Conservation (phyloP, 2,888 invertebrate species). For the Parnassius orleans region DNA sequence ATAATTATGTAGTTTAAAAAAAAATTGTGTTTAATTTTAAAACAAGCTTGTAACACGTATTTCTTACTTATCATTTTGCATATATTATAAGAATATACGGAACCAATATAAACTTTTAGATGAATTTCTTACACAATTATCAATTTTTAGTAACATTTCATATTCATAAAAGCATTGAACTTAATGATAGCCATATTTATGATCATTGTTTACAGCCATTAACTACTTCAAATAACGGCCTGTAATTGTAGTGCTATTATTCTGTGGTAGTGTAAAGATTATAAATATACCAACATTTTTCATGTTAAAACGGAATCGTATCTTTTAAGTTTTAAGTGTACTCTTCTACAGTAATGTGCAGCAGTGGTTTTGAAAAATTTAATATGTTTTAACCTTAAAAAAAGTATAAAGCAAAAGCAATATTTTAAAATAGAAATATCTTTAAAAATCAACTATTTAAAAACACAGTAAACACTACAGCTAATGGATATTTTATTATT, state of each 20-base stretch:
- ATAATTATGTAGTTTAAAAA: too few species aligned
- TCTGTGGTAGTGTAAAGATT: conserved; percentile 13
- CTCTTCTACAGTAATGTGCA: too few species aligned
- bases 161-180: conserved; percentile 50
- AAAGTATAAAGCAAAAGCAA: conserved; percentile 14
- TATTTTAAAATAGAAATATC: conserved; percentile 15
- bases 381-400: not conserved
- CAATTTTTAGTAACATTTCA: conserved; percentile 31
- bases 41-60: too few species aligned
- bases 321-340: too few species aligned
- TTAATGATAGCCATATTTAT: conserved; percentile 43
- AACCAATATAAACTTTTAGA: conserved; percentile 2
- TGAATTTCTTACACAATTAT: conserved; percentile 1
- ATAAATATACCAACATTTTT: too few species aligned
- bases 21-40: too few species aligned
- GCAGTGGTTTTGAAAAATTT: too few species aligned
- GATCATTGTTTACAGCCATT: conserved; percentile 39
- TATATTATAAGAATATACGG: conserved; percentile 1
- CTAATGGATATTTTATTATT: conserved; percentile 81
- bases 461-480: conserved; percentile 61
- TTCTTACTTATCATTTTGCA: too few species aligned
- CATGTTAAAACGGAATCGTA: too few species aligned
- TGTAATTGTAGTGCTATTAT: conserved; percentile 33
- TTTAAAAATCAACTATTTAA: conserved; percentile 37
- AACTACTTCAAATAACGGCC: conserved; percentile 47